Evolutionary conservation across 2,797 vertebrate genomes (phyloP), one percentile per base, ranked within the genome.

Genomic region (Coranthus polyacanthus): DNA sequence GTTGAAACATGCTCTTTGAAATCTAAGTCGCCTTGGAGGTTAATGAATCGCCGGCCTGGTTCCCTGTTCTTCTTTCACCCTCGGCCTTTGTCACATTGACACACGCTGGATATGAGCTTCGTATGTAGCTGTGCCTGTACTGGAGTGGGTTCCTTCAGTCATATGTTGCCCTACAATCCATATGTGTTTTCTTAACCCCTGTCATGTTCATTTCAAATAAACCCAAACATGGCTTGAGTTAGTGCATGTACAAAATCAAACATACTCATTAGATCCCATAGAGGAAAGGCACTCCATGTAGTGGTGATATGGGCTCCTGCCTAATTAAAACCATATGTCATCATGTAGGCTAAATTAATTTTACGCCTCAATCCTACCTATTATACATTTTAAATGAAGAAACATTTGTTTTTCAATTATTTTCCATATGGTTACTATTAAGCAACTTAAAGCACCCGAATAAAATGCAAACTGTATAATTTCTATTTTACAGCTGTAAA

Each of bases 1-100:
- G 57, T 74, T 36, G 32, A 72, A 71, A 79, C 51, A 12, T 11
- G 42, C 69, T 71, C 85, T 91, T 90, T 90, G 89, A 91, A 92
- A 91, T 85, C 59, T 0, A 78, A 89, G 34, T 72, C 64, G 17
- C 56, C 69, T 68, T 7, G 50, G 73, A 85, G 84, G 81, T 75
- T 84, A 87, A 87, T 85, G 86, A 89, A 84, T 87, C 83, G 58
- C 65, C 52, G 20, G 46, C 62, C 66, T 50, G 55, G 58, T 83
- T 72, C 67, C 57, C 72, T 81, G 81, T 64, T 79, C 74, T 54
- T 68, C 69, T 56, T 80, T 78, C 66, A 68, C 77, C 78, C 54
- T 76, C 74, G 47, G 46, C 72, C 74, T 79, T 69, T 79, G 73
- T 83, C 82, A 81, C 79, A 72, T 20, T 26, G 34, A 71, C 54